These are phyloP conservation scores for Cataglyphis hispanica DNA, from an alignment of 1,140 invertebrate species.

Conservation along the genomic window DNA sequence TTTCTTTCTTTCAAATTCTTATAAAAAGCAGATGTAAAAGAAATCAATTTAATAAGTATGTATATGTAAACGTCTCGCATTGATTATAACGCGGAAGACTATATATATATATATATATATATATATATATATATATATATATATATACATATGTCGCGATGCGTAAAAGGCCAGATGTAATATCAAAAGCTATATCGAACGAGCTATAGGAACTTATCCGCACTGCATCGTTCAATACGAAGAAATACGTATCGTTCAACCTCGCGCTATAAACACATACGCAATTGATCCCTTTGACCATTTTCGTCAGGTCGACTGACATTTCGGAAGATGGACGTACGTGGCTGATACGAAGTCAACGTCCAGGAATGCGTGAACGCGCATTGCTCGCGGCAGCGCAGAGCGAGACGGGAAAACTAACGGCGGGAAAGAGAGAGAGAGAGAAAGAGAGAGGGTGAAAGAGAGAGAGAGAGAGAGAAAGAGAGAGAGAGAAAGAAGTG, in stretches of 20 bases:
- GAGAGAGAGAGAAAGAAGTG: conserved; percentile 62
- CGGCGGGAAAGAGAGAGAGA: conserved; percentile 37
- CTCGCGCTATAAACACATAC: conserved; percentile 54
- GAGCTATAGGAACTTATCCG: conserved; percentile 31
- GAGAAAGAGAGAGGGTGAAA: conserved; percentile 2
- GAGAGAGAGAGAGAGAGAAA: neutral
- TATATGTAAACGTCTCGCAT: neutral
- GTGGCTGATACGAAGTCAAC: conserved; percentile 74
- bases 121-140: too few relatives aligned
- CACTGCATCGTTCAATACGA: conserved; percentile 49
- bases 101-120: too few relatives aligned
- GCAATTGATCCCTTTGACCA: conserved; percentile 67
- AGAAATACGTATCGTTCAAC: conserved; percentile 59
- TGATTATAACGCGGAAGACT: conserved; percentile 33
- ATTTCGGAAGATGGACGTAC: conserved; percentile 72
- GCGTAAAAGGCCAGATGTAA: conserved; percentile 32
- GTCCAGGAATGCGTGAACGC: conserved; percentile 70
- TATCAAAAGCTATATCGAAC: conserved; percentile 18
- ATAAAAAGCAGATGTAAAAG: neutral
- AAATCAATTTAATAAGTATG: neutral
- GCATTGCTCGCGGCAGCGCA: conserved; percentile 37
- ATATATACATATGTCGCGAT: conserved; percentile 38
- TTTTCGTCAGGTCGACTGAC: conserved; percentile 72
- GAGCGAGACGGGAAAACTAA: conserved; percentile 17
- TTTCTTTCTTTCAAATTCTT: neutral